Conservation (phyloP, 2,797 vertebrate species). For the Ctenopoma kingsleyae region DNA sequence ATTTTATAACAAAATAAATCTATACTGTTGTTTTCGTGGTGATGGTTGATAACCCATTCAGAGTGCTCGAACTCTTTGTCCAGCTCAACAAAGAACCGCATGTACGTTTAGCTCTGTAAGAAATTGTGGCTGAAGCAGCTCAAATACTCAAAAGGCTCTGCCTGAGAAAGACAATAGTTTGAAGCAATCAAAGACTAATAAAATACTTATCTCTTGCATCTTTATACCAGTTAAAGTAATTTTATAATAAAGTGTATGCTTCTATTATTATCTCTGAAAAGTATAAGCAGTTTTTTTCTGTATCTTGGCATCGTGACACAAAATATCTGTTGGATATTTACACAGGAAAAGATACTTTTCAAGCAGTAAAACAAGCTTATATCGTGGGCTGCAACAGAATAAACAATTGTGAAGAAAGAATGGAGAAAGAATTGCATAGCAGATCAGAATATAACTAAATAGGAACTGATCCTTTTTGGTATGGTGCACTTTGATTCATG, state of each 20-base stretch:
- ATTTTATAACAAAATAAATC: conserved; percentile 86
- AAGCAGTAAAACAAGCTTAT: conserved; percentile 92
- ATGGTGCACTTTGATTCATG: conserved; percentile 87
- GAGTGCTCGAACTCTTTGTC: conserved; percentile 39
- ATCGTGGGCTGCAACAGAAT: conserved; percentile 89
- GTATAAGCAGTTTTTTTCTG: conserved; percentile 82
- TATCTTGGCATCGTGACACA: conserved; percentile 87
- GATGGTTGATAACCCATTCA: conserved; percentile 56
- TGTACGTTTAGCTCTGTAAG: conserved; percentile 57
- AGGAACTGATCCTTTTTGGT: conserved; percentile 89
- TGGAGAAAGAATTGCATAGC: conserved; percentile 96
- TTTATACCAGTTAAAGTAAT: conserved; percentile 86
- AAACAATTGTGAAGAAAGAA: conserved; percentile 77
- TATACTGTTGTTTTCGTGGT: conserved; percentile 70
- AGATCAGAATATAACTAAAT: conserved; percentile 90
- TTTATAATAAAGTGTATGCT: conserved; percentile 88
- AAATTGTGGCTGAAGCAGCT: conserved; percentile 91
- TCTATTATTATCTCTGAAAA: conserved; percentile 84
- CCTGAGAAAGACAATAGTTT: conserved; percentile 90
- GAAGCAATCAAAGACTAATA: conserved; percentile 84
- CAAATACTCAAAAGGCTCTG: conserved; percentile 93
- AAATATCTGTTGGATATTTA: conserved; percentile 86
- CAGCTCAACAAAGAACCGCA: conserved; percentile 54
- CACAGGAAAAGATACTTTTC: conserved; percentile 86
- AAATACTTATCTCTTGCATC: conserved; percentile 81